Evolutionary conservation across 1,140 invertebrate genomes (phyloP).

Genomic region (Chironomus striatipennis): DNA sequence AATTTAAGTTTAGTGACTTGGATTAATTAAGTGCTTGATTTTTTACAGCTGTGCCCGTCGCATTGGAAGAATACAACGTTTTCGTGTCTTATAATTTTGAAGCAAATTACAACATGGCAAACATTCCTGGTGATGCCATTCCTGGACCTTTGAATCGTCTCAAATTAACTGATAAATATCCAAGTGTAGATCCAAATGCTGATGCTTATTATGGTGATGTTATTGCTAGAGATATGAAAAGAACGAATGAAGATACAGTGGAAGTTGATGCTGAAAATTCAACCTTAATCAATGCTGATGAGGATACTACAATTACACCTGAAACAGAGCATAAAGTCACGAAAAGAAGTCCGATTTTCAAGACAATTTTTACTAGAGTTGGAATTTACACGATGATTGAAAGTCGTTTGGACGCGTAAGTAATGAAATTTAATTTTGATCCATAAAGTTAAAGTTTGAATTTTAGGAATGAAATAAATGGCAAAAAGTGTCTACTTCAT

Average conservation of each 20-base stretch:
- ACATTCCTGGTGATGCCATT: conserved; percentile 32
- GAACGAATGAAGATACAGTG: background rate
- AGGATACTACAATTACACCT: background rate
- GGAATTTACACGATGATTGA: background rate
- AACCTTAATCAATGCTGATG: background rate
- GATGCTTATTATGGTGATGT: background rate
- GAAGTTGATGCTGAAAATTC: background rate
- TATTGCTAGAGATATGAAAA: background rate
- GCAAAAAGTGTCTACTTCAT: conserved; percentile 16
- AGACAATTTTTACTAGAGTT: background rate
- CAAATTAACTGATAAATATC: background rate
- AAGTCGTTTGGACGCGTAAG: background rate
- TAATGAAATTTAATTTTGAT: background rate
- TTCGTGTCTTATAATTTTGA: conserved; percentile 69
- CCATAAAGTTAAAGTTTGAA: background rate
- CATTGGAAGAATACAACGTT: conserved; percentile 58
- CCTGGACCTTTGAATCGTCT: conserved; percentile 25
- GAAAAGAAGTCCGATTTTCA: background rate
- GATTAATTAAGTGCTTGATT: no score
- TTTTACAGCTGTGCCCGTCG: conserved; percentile 58
- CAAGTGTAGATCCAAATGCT: background rate
- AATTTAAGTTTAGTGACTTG: no score
- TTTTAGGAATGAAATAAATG: conserved; percentile 2
- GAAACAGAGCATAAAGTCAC: background rate
- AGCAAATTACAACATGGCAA: conserved; percentile 52